Conservation (phyloP, 35 echinoderm and acorn worm species). For the Heliocidaris erythrogramma region DNA sequence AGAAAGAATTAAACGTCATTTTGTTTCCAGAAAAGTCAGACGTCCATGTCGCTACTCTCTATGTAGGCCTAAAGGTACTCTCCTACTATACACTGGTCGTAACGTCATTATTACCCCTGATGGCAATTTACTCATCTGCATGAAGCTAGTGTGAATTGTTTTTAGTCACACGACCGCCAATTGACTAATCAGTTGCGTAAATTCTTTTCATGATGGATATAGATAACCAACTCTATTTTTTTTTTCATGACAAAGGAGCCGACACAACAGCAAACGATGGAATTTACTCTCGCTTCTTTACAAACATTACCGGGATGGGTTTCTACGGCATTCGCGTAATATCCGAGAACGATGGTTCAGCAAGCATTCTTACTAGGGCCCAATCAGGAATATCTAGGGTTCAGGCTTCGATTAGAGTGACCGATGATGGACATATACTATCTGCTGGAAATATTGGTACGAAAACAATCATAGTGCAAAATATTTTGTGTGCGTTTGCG, state of each 20-base stretch:
- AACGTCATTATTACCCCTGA: no score
- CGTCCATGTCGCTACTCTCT: no score
- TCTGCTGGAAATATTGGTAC: not conserved
- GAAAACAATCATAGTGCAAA: not conserved
- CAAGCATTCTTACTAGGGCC: not conserved
- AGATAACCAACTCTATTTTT: not conserved
- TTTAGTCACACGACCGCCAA: no score
- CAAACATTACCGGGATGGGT: slow-evolving; percentile 50
- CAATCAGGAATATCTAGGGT: not conserved
- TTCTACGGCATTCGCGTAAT: slow-evolving; percentile 67
- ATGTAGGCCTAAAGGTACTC: no score
- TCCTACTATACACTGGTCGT: no score
- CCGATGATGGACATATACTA: not conserved
- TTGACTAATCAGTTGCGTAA: no score
- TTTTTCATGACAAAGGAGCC: slow-evolving; percentile 44
- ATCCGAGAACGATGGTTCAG: slow-evolving; percentile 54
- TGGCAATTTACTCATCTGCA: no score
- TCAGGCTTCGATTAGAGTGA: not conserved
- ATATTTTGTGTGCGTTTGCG: no score
- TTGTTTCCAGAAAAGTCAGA: no score
- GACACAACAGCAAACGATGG: slow-evolving; percentile 68
- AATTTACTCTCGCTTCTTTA: slow-evolving; percentile 72
- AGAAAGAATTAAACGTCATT: no score
- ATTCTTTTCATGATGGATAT: no score
- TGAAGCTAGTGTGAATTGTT: no score